Evolutionary conservation across 2,797 vertebrate species (phyloP).

Genomic region (Tadarida brasiliensis): DNA sequence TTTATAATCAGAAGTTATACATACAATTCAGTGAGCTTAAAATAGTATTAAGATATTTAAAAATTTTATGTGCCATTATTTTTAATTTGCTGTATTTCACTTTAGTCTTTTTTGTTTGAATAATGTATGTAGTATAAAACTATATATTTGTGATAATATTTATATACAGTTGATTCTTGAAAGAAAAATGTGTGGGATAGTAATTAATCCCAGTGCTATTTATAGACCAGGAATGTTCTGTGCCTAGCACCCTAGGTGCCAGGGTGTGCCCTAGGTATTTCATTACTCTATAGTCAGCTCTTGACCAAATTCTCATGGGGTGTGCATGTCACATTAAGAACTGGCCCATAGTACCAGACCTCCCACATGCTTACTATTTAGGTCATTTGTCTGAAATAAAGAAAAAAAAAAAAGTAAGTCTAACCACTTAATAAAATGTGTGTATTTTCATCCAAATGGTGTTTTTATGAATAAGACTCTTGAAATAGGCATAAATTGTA

Average conservation of each 20-base stretch:
- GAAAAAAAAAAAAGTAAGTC: conserved; percentile 30
- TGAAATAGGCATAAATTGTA: conserved; percentile 78
- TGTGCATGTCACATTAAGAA: conserved; percentile 12
- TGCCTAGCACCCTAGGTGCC: not conserved
- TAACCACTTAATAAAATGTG: conserved; percentile 75
- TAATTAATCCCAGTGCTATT: conserved; percentile 32
- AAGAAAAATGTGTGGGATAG: not conserved
- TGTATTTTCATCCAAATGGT: conserved; percentile 77
- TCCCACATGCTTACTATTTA: conserved; percentile 71
- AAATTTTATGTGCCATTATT: not conserved
- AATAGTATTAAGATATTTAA: not conserved
- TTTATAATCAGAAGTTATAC: conserved; percentile 31
- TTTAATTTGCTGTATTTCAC: conserved; percentile 57
- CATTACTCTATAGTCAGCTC: conserved; percentile 31
- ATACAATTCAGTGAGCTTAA: conserved; percentile 16
- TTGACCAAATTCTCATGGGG: conserved; percentile 12
- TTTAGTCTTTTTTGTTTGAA: conserved; percentile 44
- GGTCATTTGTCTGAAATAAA: conserved; percentile 74
- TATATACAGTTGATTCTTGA: conserved; percentile 55
- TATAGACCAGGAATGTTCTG: not conserved
- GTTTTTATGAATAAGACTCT: conserved; percentile 78
- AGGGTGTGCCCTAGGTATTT: not conserved
- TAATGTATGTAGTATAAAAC: conserved; percentile 44
- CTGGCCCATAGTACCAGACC: conserved; percentile 20
- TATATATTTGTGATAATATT: conserved; percentile 46